phyloP scores from a whole-genome alignment of 1,140 invertebrate genomes.

The Lordiphosa stackelbergi region DNA sequence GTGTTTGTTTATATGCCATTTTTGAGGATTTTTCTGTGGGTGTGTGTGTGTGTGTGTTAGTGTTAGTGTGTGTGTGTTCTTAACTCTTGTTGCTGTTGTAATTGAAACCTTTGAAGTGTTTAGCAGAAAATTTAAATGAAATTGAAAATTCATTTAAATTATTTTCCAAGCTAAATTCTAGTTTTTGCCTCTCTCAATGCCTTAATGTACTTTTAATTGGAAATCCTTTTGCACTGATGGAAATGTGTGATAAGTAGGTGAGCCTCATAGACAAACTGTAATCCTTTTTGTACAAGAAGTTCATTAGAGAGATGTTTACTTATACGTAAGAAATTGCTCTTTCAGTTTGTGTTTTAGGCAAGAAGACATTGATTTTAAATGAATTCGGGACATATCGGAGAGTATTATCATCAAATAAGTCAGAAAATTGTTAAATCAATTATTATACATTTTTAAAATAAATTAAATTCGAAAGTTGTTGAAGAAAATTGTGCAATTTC shows the following conservation, averaged over 20 bases:
- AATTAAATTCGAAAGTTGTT: too few species aligned
- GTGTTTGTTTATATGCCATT: conserved; percentile 31
- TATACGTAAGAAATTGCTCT: too few species aligned
- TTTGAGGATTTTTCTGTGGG: conserved; percentile 25
- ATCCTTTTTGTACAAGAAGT: not conserved
- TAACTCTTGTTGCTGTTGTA: conserved; percentile 12
- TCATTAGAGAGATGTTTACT: not conserved
- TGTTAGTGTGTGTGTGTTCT: conserved; percentile 1
- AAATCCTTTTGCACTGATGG: conserved; percentile 1
- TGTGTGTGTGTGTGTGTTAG: conserved; percentile 15
- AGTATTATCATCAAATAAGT: too few species aligned
- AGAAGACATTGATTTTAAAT: too few species aligned
- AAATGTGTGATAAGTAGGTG: conserved; percentile 24
- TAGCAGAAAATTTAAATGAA: conserved; percentile 9
- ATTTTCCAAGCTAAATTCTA: conserved; percentile 10
- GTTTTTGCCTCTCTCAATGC: conserved; percentile 1
- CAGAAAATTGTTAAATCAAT: too few species aligned
- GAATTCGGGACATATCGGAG: too few species aligned
- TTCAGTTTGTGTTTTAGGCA: too few species aligned
- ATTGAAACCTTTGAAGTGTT: conserved; percentile 16
- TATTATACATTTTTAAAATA: too few species aligned
- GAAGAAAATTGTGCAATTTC: too few species aligned
- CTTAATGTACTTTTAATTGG: conserved; percentile 10
- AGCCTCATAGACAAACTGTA: not conserved
- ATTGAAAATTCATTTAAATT: conserved; percentile 14